Evolutionary conservation across 2,113 vertebrate species (phyloP), one percentile per base, ranked within the genome.

Genomic region (Catharus fuscescens): DNA sequence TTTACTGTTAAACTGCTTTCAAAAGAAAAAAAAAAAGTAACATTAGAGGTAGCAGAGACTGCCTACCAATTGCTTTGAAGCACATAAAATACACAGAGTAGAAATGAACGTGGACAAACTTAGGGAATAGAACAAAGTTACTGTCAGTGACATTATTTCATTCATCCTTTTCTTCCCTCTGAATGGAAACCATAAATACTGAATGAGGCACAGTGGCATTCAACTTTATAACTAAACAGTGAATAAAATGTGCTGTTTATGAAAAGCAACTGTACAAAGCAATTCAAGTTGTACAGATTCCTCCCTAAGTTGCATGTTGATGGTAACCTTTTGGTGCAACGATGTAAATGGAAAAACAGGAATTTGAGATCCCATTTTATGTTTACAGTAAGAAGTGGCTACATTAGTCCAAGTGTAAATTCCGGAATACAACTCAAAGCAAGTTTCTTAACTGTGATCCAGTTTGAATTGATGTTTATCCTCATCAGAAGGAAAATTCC

Each of bases 1-100:
- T 98, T 99, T 99, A 98, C 99, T 99, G 97, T 99, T 99, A 97
- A 99, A 99, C 99, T 99, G 99, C 98, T 99, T 99, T 98, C 98
- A 87, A 86, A 96, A 96, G 71, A 40, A 80, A 70, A 92, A 96
- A 38, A 84, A 61, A 50, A 76, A 52, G 15, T 45, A 77, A 65
- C 92, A 95, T 90, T 89, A 87, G 47, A 67, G 44, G 26, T 23
- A 93, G 70, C 50, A 86, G 40, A 54, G 45, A 56, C 8, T 40
- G 36, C 19, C 28, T 38, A 57, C 4, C 34, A 12, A 26, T 50
- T 64, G 44, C 42, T 87, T 45, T 61, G 64, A 36, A 77, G 60
- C 9, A 53, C 12, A 12, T 71, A 38, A 77, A 80, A 83, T 23
- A 80, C 12, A 28, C 3, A 7, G 10, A 45, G 17, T 12, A 90